Evolutionary conservation across 2,888 invertebrate genomes (phyloP).

Genomic region (Synanthedon andrenaeformis): DNA sequence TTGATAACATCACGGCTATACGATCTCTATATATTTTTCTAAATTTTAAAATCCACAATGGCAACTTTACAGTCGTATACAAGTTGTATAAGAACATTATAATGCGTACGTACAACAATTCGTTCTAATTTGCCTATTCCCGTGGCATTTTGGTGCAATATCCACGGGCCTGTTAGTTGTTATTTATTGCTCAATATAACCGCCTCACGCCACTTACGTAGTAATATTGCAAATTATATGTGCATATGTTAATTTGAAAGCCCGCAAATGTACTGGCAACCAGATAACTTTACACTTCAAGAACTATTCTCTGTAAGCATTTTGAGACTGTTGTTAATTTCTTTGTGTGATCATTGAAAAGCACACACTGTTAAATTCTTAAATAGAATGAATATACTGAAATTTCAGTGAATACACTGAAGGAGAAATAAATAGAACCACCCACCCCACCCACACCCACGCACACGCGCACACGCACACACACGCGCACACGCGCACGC

Average conservation of each 20-base stretch:
- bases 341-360: too few species aligned
- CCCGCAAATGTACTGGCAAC: conserved; percentile 3
- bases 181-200: conserved; percentile 33
- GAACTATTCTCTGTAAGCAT: background rate
- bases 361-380: too few species aligned
- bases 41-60: too few species aligned
- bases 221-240: conserved; percentile 30
- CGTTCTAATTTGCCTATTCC: conserved; percentile 29
- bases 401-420: too few species aligned
- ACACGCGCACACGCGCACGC: too few species aligned
- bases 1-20: too few species aligned
- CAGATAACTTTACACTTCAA: conserved; percentile 2
- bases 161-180: conserved; percentile 23
- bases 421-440: too few species aligned
- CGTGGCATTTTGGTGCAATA: conserved; percentile 19
- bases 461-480: too few species aligned
- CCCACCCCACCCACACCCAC: too few species aligned
- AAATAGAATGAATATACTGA: too few species aligned
- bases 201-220: conserved; percentile 20
- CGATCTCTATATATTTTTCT: too few species aligned
- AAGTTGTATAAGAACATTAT: background rate
- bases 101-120: conserved; percentile 13
- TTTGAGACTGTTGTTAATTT: too few species aligned
- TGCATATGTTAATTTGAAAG: conserved; percentile 31
- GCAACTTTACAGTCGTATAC: background rate